A percentile compares a stretch with the other conserved stretches of the same genome.
phyloP scores from a whole-genome alignment of 2,113 vertebrate genomes.

The Pogona vitticeps region DNA sequence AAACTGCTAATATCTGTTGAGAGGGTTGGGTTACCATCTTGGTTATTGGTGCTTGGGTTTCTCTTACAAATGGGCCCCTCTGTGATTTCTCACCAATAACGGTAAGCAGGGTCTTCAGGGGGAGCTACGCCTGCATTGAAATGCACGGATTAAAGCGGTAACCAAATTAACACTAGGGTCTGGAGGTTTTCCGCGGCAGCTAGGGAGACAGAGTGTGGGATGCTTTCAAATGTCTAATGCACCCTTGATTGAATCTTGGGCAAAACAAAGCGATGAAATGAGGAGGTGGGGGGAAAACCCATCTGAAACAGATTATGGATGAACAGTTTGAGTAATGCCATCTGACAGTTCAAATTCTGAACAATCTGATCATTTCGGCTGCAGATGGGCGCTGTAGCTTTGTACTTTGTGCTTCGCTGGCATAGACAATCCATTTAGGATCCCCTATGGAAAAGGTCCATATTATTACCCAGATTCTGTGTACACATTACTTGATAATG shows the following conservation, averaged over 20 bases:
- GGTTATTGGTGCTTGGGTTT: constrained; percentile 59
- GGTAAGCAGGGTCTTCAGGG: constrained; percentile 44
- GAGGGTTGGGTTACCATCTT: constrained; percentile 55
- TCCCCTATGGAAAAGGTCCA: neutral
- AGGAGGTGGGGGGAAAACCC: constrained; percentile 65
- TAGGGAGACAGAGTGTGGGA: constrained; percentile 53
- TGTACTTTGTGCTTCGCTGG: constrained; percentile 16
- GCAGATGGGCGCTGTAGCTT: constrained; percentile 21
- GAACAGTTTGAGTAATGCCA: constrained; percentile 67
- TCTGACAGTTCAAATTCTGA: constrained; percentile 55
- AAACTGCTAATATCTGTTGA: constrained; percentile 64
- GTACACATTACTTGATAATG: constrained; percentile 30
- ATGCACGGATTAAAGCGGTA: constrained; percentile 64
- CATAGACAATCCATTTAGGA: neutral
- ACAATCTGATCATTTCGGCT: constrained; percentile 32
- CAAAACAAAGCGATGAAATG: constrained; percentile 74
- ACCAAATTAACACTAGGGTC: constrained; percentile 70
- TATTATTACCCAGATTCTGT: constrained; percentile 30
- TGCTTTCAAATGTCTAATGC: constrained; percentile 82
- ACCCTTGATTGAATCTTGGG: constrained; percentile 85
- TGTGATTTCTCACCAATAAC: constrained; percentile 59
- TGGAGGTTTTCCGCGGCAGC: constrained; percentile 42
- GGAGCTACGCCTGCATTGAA: constrained; percentile 65
- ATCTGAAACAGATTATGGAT: constrained; percentile 63
- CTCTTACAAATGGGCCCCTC: constrained; percentile 29